Evolutionary conservation across 2,888 invertebrate species (phyloP).

Genomic region (Dryococelus australis): DNA sequence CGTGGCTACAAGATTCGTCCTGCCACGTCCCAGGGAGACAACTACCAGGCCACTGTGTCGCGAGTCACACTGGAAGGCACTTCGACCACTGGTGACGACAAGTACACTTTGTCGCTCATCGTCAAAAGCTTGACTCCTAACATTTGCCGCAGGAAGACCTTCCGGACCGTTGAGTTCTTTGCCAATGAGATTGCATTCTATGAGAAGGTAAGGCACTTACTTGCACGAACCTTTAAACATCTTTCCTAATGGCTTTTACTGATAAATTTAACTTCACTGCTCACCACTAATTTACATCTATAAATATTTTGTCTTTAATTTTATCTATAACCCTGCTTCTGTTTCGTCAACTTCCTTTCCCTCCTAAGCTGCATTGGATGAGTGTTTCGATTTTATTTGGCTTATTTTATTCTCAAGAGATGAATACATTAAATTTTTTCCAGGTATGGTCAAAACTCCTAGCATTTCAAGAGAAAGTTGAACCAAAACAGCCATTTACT

Average conservation of each 20-base stretch:
- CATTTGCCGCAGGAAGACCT: not conserved
- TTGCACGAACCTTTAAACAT: too few relatives aligned
- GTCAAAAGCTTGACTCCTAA: not conserved
- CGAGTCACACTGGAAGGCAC: not conserved
- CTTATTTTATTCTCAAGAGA: not conserved
- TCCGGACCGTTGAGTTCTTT: not conserved
- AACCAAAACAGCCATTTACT: not conserved
- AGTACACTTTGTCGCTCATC: not conserved
- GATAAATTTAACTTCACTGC: too few relatives aligned
- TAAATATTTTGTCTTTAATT: too few relatives aligned
- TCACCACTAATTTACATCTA: too few relatives aligned
- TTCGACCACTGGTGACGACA: not conserved
- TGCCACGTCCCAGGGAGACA: not conserved
- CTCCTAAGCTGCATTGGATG: too few relatives aligned
- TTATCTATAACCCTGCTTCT: too few relatives aligned
- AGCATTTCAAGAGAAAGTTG: not conserved
- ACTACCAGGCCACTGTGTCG: not conserved
- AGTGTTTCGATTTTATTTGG: not conserved
- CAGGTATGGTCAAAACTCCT: constrained; percentile 8
- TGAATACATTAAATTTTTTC: not conserved
- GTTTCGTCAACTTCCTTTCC: too few relatives aligned
- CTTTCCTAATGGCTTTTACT: too few relatives aligned
- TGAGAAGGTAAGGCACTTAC: not conserved
- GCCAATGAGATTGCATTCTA: not conserved
- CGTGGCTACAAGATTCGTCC: not conserved